Percentiles rank a stretch among this genome's conserved stretches.
phyloP scores from a whole-genome alignment of 92 coral and sea anemone genomes.

The Chrysogorgia sp. region DNA sequence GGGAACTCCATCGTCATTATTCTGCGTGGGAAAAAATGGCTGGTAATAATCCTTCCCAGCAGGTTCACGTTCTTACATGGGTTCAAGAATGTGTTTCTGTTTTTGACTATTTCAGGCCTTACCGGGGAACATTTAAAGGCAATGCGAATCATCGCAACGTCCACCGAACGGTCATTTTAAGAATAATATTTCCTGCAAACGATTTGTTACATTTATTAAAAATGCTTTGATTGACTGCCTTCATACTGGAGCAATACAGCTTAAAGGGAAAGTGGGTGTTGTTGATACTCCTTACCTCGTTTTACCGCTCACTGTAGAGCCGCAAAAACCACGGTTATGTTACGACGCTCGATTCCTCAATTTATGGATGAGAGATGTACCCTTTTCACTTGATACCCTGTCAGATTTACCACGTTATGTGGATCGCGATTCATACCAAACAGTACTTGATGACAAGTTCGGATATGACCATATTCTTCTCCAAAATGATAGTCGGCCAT shows the following conservation, averaged over 20 bases:
- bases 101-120: no score
- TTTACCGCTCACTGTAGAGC: constrained; percentile 37
- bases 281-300: constrained; percentile 8
- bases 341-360: constrained; percentile 51
- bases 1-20: background rate
- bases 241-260: constrained; percentile 11
- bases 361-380: constrained; percentile 52
- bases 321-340: constrained; percentile 48
- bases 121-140: background rate
- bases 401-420: constrained; percentile 49
- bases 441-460: constrained; percentile 40
- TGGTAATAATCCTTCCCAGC: background rate
- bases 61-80: no score
- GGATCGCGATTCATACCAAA: constrained; percentile 24
- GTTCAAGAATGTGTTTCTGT: no score
- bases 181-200: no score
- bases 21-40: background rate
- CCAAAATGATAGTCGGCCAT: constrained; percentile 22
- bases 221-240: no score
- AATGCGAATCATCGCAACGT: no score
- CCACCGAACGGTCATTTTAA: no score
- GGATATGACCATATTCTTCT: constrained; percentile 60
- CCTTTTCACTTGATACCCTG: no score
- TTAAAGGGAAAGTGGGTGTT: constrained; percentile 23
- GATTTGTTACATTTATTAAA: no score